Evolutionary conservation across 2,888 invertebrate genomes (phyloP).

Genomic region (Oligia latruncula): DNA sequence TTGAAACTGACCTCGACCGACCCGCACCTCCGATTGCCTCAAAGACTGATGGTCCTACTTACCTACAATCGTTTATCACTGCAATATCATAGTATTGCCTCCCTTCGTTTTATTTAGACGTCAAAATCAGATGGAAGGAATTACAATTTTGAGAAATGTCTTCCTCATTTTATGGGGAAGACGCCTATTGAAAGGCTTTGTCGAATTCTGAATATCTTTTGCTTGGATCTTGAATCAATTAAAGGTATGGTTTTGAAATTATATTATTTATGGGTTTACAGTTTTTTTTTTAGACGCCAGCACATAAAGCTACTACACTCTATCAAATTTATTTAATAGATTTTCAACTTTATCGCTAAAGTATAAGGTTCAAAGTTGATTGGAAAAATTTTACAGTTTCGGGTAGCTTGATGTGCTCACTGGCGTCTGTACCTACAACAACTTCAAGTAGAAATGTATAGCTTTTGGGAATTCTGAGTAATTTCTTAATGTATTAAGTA

Average conservation of each 20-base stretch:
- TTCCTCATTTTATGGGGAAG: constrained; percentile 37
- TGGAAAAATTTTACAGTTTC: too few species aligned
- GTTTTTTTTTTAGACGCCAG: too few species aligned
- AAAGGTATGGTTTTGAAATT: neutral
- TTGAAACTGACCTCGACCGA: constrained; percentile 48
- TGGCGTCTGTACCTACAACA: too few species aligned
- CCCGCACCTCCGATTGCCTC: constrained; percentile 62
- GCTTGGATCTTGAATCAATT: neutral
- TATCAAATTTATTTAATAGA: too few species aligned
- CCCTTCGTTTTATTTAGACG: constrained; percentile 45
- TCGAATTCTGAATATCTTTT: constrained; percentile 34
- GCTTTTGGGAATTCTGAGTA: neutral
- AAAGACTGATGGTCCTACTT: constrained; percentile 69
- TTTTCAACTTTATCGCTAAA: too few species aligned
- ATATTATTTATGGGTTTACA: neutral
- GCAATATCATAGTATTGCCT: constrained; percentile 56
- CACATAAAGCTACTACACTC: too few species aligned
- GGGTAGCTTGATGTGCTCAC: too few species aligned
- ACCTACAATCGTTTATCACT: constrained; percentile 70
- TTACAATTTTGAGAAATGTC: constrained; percentile 49
- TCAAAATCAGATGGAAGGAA: constrained; percentile 60
- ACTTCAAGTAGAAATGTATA: neutral
- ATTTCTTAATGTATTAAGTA: neutral
- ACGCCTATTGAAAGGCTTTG: constrained; percentile 16
- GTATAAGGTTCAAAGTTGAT: too few species aligned